Conservation (phyloP, 2,113 vertebrate genomes). For the Naja naja region DNA sequence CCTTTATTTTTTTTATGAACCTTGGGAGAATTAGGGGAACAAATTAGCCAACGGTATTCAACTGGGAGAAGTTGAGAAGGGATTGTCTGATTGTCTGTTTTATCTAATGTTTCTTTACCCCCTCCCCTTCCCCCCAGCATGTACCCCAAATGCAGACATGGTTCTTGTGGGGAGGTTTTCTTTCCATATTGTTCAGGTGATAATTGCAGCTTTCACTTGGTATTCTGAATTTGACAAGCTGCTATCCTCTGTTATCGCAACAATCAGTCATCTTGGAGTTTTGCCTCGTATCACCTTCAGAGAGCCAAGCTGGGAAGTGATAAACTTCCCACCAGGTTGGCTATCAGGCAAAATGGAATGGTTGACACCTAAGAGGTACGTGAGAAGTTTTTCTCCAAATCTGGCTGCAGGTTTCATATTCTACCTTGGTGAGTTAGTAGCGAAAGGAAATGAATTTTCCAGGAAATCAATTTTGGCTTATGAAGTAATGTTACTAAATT, state of each 20-base stretch:
- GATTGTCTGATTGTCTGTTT: accelerated
- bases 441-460: neutral
- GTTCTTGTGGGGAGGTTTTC: neutral
- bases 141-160: neutral
- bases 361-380: neutral
- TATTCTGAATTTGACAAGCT: slow-evolving; percentile 11
- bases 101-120: neutral
- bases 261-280: slow-evolving; percentile 6
- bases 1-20: slow-evolving; percentile 9
- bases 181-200: slow-evolving; percentile 6
- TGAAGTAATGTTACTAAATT: neutral
- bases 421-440: neutral
- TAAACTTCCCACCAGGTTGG: slow-evolving; percentile 14
- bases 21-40: neutral
- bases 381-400: neutral
- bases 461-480: neutral
- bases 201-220: slow-evolving; percentile 23
- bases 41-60: neutral
- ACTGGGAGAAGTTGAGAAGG: neutral
- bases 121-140: neutral
- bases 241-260: slow-evolving; percentile 23
- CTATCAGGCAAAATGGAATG: slow-evolving; percentile 19
- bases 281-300: slow-evolving; percentile 6
- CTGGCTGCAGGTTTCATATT: neutral
- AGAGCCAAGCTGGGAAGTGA: slow-evolving; percentile 8